Base-by-base conservation (phyloP, 2,888 invertebrate species). In the Actias luna region DNA sequence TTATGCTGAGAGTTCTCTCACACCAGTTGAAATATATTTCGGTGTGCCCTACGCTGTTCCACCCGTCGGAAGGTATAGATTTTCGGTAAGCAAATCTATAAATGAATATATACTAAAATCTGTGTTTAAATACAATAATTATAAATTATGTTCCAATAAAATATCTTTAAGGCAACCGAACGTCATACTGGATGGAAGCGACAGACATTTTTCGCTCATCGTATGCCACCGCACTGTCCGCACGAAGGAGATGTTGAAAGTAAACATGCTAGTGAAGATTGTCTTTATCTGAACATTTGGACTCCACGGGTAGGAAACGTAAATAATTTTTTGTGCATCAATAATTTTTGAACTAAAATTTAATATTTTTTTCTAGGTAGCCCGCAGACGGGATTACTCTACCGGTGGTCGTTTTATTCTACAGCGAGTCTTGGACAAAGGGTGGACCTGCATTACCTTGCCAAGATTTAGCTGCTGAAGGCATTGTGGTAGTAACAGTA, bases 241-340 rank as follows among this genome's bases (percentile, higher is more conserved):
- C 95, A 96, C 79, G 82, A 93, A 58, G 80, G 67, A 42, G 83
- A 80, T 64, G 73, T 76, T 59, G 79, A 74, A 62, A 81, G 74
- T 50, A 81, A 82, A 39, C 87, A 76, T 72, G 83, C 73, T 77
- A 94, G 89, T 67, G 97, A 98, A 90, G 97, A 98, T 85, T 98
- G 98, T 77, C 93, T 98, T n/a, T 97, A 95, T 80, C 87, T 98
- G 60, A 98, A 98, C 79, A 95, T 98, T 67, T 98, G 98, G 97
- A 95, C 96, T 2, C 96, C 98, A 58, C 94, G 95, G 93, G 96
- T 95, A 73, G 69, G 76, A 65, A 39, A 29, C 16, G n/a, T 55
- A 4, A 0, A 58, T 35, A 12, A 58, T 36, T 42, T 39, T 39
- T 39, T 39, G 7, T 33, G 7, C 18, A n/a, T 18, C n/a, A 18